These are phyloP conservation scores for Dioctria linearis DNA, from an alignment of 2,888 invertebrate species.

Conservation along the genomic window DNA sequence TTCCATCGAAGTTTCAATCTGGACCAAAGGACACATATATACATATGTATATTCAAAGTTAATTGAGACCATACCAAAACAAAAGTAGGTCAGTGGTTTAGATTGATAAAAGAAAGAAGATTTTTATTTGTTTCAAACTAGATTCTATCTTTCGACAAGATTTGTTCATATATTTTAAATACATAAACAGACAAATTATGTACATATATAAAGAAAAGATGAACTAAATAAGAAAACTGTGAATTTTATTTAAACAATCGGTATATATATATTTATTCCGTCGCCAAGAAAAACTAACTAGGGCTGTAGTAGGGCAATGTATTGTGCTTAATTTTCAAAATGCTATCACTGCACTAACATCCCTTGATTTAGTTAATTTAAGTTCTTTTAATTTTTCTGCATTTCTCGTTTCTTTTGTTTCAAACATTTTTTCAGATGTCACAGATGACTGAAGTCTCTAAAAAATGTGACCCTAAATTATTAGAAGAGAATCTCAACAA, in stretches of 20 bases:
- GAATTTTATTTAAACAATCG: conserved; percentile 25
- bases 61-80: too few species aligned
- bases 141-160: too few species aligned
- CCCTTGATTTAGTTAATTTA: conserved; percentile 44
- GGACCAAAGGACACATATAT: too few species aligned
- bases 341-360: conserved; percentile 7
- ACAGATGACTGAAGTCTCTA: conserved; percentile 32
- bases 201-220: too few species aligned
- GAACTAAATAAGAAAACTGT: background rate
- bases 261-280: background rate
- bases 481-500: conserved; percentile 37
- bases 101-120: too few species aligned
- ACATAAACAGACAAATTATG: too few species aligned
- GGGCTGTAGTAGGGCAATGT: conserved; percentile 9
- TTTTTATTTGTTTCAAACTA: too few species aligned
- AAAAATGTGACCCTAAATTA: conserved; percentile 19
- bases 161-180: too few species aligned
- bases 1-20: too few species aligned
- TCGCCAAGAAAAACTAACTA: conserved; percentile 7
- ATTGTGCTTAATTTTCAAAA: conserved; percentile 7
- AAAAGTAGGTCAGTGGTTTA: too few species aligned
- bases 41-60: too few species aligned
- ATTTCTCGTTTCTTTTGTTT: conserved; percentile 51
- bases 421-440: conserved; percentile 47
- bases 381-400: conserved; percentile 51